phyloP scores from a whole-genome alignment of 2,113 vertebrate species.

The Mesoclemmys tuberculata region DNA sequence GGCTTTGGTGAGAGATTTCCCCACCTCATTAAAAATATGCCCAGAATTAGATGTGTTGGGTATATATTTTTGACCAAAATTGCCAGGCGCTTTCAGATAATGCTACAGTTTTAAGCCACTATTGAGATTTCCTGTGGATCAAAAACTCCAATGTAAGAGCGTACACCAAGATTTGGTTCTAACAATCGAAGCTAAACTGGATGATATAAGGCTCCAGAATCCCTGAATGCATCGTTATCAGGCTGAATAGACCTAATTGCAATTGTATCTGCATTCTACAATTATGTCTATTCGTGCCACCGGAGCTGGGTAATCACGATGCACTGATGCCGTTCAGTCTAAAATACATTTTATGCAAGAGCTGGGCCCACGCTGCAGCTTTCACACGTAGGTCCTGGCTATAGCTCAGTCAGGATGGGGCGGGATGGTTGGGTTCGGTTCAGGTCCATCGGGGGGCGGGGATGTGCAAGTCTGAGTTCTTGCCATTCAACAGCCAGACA shows the following conservation, averaged over 20 bases:
- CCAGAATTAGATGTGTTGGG: neutral
- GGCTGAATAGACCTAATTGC: conserved; percentile 48
- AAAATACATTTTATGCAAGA: neutral
- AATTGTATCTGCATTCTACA: neutral
- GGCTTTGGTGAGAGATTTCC: neutral
- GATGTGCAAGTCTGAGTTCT: neutral
- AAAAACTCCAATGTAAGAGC: neutral
- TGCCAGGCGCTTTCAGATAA: neutral
- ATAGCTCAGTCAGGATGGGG: neutral
- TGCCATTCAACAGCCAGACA: neutral
- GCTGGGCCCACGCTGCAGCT: neutral
- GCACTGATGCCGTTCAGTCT: neutral
- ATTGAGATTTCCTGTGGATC: neutral
- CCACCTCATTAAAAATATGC: neutral
- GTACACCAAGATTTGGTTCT: neutral
- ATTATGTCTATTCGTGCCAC: neutral
- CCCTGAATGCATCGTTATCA: neutral
- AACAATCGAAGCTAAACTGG: neutral
- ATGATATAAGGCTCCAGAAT: neutral
- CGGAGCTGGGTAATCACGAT: neutral
- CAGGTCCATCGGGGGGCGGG: rapidly evolving
- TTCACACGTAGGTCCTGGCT: neutral
- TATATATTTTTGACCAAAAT: rapidly evolving
- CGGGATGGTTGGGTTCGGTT: neutral
- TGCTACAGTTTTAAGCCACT: rapidly evolving